Evolutionary conservation across 2,113 vertebrate species (phyloP), one percentile per base, ranked within the genome.

Genomic region (Athene noctua): DNA sequence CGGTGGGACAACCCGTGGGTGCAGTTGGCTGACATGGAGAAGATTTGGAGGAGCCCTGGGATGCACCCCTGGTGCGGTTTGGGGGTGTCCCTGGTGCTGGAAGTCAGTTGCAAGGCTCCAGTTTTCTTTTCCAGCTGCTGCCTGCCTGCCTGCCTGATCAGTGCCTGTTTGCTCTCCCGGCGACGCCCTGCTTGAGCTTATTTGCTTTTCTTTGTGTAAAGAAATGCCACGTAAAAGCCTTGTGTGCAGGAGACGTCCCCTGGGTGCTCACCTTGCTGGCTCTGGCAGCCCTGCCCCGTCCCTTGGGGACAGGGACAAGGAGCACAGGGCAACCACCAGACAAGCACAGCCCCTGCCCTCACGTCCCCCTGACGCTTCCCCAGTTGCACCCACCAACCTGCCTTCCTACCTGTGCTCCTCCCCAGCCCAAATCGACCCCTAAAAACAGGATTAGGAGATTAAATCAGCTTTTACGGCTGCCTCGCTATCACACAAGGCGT

Each of bases 191-290:
- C 54, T 95, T 15, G 36, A 66, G 65, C 14, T 58, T 80, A 30
- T 95, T 96, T 92, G 73, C 88, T 93, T 92, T 94, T 58, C 83
- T 83, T 77, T 91, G 75, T 87, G 36, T 86, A 81, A 95, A 93
- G 74, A 86, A 94, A 97, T 27, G 47, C 75, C 52, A 86, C 3
- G 15, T 88, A 70, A 86, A 86, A 77, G 70, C 70, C 80, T 71
- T 0, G 0, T 65, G 68, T 74, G 77, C 58, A 70, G 80, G 73
- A 74, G 85, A 80, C 0, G 4, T 90, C 71, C 71, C 51, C 32
- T 22, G n/a, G 36, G 74, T 21, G 13, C 79, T 94, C 77, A 58
- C 78, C 52, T 55, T 59, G 79, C 67, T 40, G 61, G 42, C 30
- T 55, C 9, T 13, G 19, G 38, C 68, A 54, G 65, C 57, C 71